Conservation (phyloP, 2,888 invertebrate species). For the Nephrotoma guestfalica region DNA sequence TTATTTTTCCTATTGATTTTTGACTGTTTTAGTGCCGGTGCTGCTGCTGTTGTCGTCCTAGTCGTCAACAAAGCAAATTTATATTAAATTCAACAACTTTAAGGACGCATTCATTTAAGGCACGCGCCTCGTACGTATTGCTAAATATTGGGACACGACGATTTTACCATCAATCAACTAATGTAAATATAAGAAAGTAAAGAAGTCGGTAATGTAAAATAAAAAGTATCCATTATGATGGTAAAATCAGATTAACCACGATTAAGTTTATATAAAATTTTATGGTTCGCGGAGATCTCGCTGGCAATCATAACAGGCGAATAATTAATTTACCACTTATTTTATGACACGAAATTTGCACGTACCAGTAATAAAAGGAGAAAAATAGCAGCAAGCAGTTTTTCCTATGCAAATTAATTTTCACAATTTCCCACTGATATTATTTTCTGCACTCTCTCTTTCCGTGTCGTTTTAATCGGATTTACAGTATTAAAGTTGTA, state of each 20-base stretch:
- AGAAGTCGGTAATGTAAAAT: background rate
- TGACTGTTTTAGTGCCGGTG: background rate
- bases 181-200: no score
- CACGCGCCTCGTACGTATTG: background rate
- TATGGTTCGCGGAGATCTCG: background rate
- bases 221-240: background rate
- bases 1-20: background rate
- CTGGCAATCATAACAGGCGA: background rate
- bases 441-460: background rate
- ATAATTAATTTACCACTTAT: background rate
- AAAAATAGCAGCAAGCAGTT: background rate
- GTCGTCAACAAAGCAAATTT: background rate
- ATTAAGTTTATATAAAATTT: background rate
- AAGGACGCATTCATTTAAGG: background rate
- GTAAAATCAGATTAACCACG: background rate
- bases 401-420: background rate
- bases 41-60: background rate
- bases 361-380: background rate
- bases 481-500: background rate
- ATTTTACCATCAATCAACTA: no score
- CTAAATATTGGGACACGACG: no score
- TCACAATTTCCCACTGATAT: background rate
- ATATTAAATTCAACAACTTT: background rate
- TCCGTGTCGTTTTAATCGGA: background rate
- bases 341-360: background rate